These are phyloP conservation scores for Lepus europaeus DNA, from an alignment of 2,113 vertebrate genomes.

Conservation along the genomic window DNA sequence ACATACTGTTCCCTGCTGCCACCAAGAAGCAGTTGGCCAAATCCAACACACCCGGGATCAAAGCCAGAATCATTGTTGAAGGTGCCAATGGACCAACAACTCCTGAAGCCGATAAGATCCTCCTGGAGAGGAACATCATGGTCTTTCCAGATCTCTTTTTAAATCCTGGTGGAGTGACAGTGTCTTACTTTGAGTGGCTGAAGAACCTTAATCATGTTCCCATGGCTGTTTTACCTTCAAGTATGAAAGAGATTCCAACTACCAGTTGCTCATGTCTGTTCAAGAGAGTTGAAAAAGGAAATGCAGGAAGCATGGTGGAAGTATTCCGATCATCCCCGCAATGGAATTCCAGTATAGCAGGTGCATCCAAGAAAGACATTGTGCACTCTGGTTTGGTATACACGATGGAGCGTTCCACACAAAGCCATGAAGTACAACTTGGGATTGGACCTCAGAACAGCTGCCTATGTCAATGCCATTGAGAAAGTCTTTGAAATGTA, in stretches of 20 bases:
- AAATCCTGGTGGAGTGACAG: slow-evolving; percentile 93
- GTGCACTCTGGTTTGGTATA: slow-evolving; percentile 94
- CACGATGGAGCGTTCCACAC: slow-evolving; percentile 94
- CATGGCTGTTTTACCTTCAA: slow-evolving; percentile 95
- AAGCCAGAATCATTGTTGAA: slow-evolving; percentile 96
- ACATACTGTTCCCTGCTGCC: slow-evolving; percentile 96
- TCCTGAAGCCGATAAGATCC: slow-evolving; percentile 94
- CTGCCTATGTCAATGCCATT: slow-evolving; percentile 96
- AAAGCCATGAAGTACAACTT: slow-evolving; percentile 96
- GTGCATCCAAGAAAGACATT: slow-evolving; percentile 95
- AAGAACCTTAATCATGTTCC: slow-evolving; percentile 94
- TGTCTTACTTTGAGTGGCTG: slow-evolving; percentile 95
- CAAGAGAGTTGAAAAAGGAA: slow-evolving; percentile 95
- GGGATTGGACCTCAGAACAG: slow-evolving; percentile 95
- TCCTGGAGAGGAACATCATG: slow-evolving; percentile 94
- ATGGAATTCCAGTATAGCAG: slow-evolving; percentile 95
- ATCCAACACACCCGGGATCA: slow-evolving; percentile 92
- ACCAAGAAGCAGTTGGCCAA: slow-evolving; percentile 96
- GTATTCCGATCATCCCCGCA: slow-evolving; percentile 93
- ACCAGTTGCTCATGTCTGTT: slow-evolving; percentile 95
- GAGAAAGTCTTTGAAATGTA: slow-evolving; percentile 98
- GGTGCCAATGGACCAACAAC: slow-evolving; percentile 95
- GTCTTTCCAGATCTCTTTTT: slow-evolving; percentile 95
- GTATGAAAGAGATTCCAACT: slow-evolving; percentile 95
- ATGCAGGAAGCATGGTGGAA: slow-evolving; percentile 94